These are phyloP conservation scores for Alouatta palliata DNA, from an alignment of 2,113 vertebrate genomes.

Conservation along the genomic window DNA sequence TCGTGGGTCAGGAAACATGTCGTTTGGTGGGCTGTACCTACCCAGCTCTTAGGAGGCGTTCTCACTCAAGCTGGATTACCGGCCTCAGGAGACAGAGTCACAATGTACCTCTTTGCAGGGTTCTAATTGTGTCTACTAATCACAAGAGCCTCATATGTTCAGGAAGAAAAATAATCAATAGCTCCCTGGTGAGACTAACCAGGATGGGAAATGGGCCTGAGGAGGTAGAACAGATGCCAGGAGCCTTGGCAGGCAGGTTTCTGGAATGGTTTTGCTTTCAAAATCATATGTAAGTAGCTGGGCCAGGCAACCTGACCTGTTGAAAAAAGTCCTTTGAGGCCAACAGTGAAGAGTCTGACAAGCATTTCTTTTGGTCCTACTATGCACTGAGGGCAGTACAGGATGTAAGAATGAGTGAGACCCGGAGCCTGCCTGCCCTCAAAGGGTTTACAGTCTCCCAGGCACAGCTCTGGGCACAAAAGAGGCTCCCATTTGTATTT, in stretches of 20 bases:
- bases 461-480: no score
- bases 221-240: neutral
- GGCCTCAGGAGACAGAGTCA: neutral
- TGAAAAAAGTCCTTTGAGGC: neutral
- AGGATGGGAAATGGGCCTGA: neutral
- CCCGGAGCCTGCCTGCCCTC: neutral
- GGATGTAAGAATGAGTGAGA: neutral
- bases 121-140: neutral
- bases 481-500: accelerated
- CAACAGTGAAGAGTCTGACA: neutral
- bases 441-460: neutral
- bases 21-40: neutral
- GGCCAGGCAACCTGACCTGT: neutral
- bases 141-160: neutral
- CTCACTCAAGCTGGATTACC: neutral
- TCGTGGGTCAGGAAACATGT: accelerated
- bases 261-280: neutral
- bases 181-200: neutral
- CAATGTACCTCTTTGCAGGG: neutral
- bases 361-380: neutral
- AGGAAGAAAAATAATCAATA: neutral
- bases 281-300: neutral
- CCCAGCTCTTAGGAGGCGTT: neutral
- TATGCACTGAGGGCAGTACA: accelerated
- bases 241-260: neutral